Conservation (phyloP, 2,888 invertebrate genomes). For the Lasioglossum lativentre region DNA sequence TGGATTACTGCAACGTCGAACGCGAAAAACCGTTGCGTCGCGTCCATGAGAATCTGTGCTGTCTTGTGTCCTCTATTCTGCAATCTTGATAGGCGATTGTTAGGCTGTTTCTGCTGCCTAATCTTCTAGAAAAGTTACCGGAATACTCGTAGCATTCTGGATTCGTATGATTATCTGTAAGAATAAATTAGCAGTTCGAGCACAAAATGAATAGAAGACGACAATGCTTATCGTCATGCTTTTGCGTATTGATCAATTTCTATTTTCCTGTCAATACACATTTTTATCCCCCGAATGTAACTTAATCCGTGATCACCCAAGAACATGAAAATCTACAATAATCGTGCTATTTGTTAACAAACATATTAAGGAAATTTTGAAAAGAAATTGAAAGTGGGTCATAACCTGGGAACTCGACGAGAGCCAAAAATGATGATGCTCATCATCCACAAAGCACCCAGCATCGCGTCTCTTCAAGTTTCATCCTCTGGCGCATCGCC, state of each 20-base stretch:
- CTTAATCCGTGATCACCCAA: no score
- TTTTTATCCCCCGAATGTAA: not conserved
- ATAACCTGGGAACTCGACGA: not conserved
- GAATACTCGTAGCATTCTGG: no score
- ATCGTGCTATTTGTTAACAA: not conserved
- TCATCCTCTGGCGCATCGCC: not conserved
- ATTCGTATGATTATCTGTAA: not conserved
- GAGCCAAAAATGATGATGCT: not conserved
- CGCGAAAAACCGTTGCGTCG: constrained; percentile 13
- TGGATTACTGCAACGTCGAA: constrained; percentile 39
- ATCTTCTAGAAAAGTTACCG: not conserved
- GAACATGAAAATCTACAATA: not conserved
- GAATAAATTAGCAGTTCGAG: not conserved
- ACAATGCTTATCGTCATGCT: not conserved
- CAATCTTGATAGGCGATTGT: not conserved
- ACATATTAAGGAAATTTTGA: not conserved
- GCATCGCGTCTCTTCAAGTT: not conserved
- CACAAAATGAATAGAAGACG: not conserved
- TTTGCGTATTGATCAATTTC: not conserved
- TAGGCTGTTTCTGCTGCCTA: not conserved
- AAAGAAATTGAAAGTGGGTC: not conserved
- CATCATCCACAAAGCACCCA: not conserved
- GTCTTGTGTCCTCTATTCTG: not conserved
- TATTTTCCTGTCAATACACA: not conserved
- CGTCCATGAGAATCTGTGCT: not conserved